A percentile compares a stretch with the other conserved stretches of the same genome.
Evolutionary conservation across 2,113 vertebrate genomes (phyloP).

Genomic region (Genyomyrus donnyi): DNA sequence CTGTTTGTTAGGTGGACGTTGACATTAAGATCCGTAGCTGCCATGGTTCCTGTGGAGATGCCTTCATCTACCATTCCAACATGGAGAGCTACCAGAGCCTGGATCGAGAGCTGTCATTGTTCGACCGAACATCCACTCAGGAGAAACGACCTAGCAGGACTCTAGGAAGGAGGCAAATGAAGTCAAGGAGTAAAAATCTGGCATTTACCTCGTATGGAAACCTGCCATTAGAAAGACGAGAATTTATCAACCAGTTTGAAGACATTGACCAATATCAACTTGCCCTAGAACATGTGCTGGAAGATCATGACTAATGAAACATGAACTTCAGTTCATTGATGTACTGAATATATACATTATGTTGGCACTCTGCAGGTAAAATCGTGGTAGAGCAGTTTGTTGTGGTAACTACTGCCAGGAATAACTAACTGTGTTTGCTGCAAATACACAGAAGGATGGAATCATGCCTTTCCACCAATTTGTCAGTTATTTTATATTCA

Average conservation of each 20-base stretch:
- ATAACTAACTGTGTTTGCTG: not conserved
- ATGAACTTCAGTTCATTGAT: not conserved
- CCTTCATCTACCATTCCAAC: conserved; percentile 32
- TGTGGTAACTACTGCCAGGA: not conserved
- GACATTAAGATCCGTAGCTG: conserved; percentile 59
- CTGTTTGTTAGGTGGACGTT: conserved; percentile 54
- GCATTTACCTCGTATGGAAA: conserved; percentile 24
- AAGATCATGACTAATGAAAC: not conserved
- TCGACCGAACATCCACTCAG: not conserved
- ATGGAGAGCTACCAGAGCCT: conserved; percentile 23
- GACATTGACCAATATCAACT: conserved; percentile 47
- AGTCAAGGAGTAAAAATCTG: not conserved
- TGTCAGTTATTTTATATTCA: not conserved
- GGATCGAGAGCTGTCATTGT: conserved; percentile 18
- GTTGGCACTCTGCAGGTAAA: not conserved
- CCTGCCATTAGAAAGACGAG: conserved; percentile 29
- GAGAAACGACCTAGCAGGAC: not conserved
- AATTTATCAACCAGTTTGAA: conserved; percentile 51
- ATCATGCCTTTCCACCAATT: not conserved
- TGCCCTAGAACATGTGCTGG: conserved; percentile 32
- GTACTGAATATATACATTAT: not conserved
- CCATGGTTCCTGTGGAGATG: conserved; percentile 49
- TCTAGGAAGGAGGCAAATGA: conserved; percentile 34
- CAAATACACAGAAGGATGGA: not conserved
- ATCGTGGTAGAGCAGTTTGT: not conserved